Percentiles rank a stretch among this genome's conserved stretches.
Evolutionary conservation across 2,797 vertebrate genomes (phyloP).

Genomic region (Eidolon dupreanum): DNA sequence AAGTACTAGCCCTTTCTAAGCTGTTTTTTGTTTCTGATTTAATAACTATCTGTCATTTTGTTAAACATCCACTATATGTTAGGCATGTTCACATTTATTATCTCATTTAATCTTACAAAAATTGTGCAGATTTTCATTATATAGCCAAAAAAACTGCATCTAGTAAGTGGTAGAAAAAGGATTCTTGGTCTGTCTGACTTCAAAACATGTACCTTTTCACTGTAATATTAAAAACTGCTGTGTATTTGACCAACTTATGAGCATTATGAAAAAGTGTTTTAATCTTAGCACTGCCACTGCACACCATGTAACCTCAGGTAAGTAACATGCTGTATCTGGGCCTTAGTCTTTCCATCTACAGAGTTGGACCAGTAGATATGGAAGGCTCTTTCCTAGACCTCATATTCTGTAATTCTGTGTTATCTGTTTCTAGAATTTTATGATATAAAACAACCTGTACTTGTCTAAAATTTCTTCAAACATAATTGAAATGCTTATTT

Average conservation of each 20-base stretch:
- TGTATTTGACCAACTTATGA: background rate
- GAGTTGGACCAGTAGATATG: background rate
- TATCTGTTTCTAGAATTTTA: constrained; percentile 13
- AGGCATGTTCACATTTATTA: background rate
- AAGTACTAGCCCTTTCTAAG: background rate
- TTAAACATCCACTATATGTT: background rate
- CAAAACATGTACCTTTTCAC: background rate
- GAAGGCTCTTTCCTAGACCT: background rate
- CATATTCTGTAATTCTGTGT: background rate
- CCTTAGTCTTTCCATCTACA: background rate
- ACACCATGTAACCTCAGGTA: background rate
- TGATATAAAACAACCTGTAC: background rate
- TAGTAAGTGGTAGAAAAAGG: background rate
- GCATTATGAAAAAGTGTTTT: background rate
- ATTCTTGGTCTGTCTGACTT: background rate
- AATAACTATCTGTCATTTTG: background rate
- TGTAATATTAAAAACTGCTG: background rate
- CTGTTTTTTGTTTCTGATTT: background rate
- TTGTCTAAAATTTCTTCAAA: background rate
- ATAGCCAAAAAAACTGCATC: background rate
- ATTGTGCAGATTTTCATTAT: background rate
- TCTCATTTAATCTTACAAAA: background rate
- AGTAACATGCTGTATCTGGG: background rate
- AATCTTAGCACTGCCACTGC: background rate
- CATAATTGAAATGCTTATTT: background rate